Evolutionary conservation across 1,140 invertebrate species (phyloP).

Genomic region (Drosophila rufa): DNA sequence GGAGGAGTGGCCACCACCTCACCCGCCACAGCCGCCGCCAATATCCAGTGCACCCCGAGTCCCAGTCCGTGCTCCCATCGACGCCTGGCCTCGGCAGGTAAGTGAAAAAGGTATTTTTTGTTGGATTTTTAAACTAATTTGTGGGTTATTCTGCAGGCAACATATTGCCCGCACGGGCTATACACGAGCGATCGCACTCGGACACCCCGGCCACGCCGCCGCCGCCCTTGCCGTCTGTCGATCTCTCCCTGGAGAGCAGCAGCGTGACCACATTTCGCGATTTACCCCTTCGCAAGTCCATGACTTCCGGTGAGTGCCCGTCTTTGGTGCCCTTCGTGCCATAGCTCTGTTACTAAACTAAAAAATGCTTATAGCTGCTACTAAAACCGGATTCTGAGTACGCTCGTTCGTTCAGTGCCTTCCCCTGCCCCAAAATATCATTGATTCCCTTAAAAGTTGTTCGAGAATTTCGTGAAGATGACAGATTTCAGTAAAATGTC

Average conservation of each 20-base stretch:
- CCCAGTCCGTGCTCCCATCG: constrained; percentile 88
- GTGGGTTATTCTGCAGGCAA: constrained; percentile 47
- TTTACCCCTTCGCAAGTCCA: constrained; percentile 94
- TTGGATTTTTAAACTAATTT: background rate
- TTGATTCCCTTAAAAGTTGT: background rate
- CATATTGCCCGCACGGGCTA: constrained; percentile 85
- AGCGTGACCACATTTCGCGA: constrained; percentile 97
- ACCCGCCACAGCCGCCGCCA: constrained; percentile 31
- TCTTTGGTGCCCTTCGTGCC: no score
- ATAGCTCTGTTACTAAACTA: constrained; percentile 25
- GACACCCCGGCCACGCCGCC: constrained; percentile 90
- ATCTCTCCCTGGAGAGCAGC: constrained; percentile 96
- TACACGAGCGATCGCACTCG: constrained; percentile 95
- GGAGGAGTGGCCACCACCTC: constrained; percentile 29
- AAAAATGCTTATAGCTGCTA: constrained; percentile 52
- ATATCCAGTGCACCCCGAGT: constrained; percentile 68
- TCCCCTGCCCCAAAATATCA: background rate
- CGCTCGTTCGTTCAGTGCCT: background rate
- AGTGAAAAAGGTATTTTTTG: background rate
- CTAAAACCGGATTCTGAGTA: constrained; percentile 47
- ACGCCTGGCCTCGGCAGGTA: constrained; percentile 87
- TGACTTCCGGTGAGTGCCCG: constrained; percentile 90
- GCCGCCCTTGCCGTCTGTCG: constrained; percentile 92
- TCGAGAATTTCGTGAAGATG: background rate
- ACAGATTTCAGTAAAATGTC: no score